These are phyloP conservation scores for Otus scops DNA, from an alignment of 2,797 vertebrate genomes.

Conservation along the genomic window DNA sequence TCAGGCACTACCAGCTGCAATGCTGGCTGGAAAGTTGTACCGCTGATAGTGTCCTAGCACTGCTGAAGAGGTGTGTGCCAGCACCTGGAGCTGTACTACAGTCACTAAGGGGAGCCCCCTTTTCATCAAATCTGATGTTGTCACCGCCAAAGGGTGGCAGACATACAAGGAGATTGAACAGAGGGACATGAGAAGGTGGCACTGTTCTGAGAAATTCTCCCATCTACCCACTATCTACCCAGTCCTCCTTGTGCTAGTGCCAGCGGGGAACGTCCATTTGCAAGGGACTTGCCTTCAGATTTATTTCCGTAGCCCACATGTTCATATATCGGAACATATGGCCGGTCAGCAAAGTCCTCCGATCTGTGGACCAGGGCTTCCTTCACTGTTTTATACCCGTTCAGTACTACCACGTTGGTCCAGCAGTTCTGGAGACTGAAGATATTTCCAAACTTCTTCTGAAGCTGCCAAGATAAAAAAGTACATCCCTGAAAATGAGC, in stretches of 20 bases:
- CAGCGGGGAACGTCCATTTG: background rate
- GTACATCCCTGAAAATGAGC: background rate
- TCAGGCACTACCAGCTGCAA: background rate
- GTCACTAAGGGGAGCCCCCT: background rate
- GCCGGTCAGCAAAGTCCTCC: constrained; percentile 70
- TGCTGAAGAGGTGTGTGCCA: background rate
- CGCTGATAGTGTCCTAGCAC: background rate
- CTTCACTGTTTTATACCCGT: constrained; percentile 52
- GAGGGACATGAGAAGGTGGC: background rate
- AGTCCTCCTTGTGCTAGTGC: background rate
- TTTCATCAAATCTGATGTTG: background rate
- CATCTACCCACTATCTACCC: background rate
- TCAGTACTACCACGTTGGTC: constrained; percentile 67
- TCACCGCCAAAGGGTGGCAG: background rate
- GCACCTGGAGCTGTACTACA: background rate
- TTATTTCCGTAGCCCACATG: background rate
- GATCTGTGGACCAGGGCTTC: constrained; percentile 62
- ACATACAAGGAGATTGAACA: background rate
- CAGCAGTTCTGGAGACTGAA: constrained; percentile 67
- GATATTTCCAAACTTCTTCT: constrained; percentile 64
- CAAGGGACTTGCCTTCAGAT: constrained; percentile 51
- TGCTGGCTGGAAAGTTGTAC: background rate
- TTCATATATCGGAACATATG: background rate
- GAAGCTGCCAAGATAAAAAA: constrained; percentile 53
- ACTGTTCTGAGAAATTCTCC: background rate